phyloP scores from a whole-genome alignment of 2,113 vertebrate species.

The Seriola rivoliana region DNA sequence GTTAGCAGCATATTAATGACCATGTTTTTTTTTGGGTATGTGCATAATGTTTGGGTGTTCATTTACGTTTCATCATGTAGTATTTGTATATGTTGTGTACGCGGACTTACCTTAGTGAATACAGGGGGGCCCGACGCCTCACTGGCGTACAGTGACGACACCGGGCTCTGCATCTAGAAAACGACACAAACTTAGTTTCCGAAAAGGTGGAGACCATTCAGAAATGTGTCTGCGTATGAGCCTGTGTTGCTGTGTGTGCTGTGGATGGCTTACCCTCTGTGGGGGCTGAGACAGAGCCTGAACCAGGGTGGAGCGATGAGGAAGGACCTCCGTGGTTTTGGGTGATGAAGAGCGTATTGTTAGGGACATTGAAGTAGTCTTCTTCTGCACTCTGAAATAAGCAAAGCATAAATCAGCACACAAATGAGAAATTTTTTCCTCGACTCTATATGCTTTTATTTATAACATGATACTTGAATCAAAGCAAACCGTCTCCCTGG shows the following conservation, averaged over 20 bases:
- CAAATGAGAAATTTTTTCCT: neutral
- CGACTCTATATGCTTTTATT: neutral
- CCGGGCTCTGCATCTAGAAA: constrained; percentile 91
- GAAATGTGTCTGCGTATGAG: neutral
- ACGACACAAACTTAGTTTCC: neutral
- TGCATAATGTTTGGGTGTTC: neutral
- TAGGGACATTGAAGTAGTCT: constrained; percentile 94
- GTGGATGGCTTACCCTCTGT: constrained; percentile 72
- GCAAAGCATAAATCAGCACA: constrained; percentile 26
- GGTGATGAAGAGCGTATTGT: constrained; percentile 94
- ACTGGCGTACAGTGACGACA: constrained; percentile 82
- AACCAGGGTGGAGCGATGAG: constrained; percentile 91
- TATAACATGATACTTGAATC: constrained; percentile 48
- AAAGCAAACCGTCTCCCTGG: constrained; percentile 46
- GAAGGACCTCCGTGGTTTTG: constrained; percentile 83
- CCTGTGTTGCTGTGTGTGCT: neutral
- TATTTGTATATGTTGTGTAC: neutral
- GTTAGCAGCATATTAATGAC: neutral
- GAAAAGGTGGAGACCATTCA: neutral
- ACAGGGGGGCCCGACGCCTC: constrained; percentile 86
- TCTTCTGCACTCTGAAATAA: constrained; percentile 91
- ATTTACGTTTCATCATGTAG: too few relatives aligned
- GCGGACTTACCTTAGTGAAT: constrained; percentile 90
- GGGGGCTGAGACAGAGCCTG: constrained; percentile 90
- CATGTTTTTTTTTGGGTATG: neutral